phyloP scores from a whole-genome alignment of 1,140 invertebrate species.

The Magallana angulata region DNA sequence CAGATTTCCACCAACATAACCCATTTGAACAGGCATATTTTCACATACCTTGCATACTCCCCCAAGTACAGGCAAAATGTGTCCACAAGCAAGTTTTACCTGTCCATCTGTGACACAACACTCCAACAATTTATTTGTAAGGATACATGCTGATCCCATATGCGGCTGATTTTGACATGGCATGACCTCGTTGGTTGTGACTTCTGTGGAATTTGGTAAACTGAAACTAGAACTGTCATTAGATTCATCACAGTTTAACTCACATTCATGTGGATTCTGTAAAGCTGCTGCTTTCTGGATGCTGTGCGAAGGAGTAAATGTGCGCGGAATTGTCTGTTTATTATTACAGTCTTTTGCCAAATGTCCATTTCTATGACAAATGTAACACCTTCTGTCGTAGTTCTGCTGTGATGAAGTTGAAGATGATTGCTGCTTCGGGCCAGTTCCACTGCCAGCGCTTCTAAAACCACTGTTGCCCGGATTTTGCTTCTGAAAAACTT shows the following conservation, averaged over 20 bases:
- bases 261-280: no score
- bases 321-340: not conserved
- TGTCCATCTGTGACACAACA: constrained; percentile 27
- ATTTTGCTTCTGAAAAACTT: not conserved
- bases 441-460: not conserved
- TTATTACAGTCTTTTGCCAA: constrained; percentile 12
- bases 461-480: not conserved
- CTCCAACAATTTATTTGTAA: not conserved
- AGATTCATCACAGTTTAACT: no score
- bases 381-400: constrained; percentile 22
- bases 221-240: no score
- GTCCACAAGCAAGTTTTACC: constrained; percentile 39
- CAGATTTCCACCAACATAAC: constrained; percentile 32
- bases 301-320: not conserved
- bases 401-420: not conserved
- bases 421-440: not conserved
- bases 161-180: not conserved
- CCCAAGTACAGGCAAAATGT: constrained; percentile 3
- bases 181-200: not conserved
- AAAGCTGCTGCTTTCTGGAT: no score
- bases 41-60: constrained; percentile 18
- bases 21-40: constrained; percentile 38
- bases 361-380: constrained; percentile 1
- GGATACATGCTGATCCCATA: not conserved
- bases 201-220: not conserved